phyloP scores from a whole-genome alignment of 2,888 invertebrate genomes.

The Eristalis pertinax region DNA sequence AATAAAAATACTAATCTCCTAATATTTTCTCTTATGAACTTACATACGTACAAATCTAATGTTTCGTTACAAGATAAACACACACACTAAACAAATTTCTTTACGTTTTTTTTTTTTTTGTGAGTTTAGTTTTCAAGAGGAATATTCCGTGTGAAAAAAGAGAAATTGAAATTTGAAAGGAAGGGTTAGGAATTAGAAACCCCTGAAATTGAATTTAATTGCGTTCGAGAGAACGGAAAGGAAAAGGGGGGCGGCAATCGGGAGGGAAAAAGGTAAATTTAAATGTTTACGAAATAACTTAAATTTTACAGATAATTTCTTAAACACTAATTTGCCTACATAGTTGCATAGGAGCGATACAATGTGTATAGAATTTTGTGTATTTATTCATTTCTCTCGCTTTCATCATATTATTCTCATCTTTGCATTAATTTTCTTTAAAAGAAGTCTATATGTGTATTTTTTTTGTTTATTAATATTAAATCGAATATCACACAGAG shows the following conservation, averaged over 20 bases:
- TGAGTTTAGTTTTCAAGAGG: background rate
- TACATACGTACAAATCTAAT: conserved; percentile 24
- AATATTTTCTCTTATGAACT: conserved; percentile 1
- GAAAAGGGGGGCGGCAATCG: background rate
- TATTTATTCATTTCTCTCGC: conserved; percentile 22
- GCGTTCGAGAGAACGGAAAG: background rate
- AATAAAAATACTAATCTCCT: conserved; percentile 37
- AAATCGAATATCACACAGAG: conserved; percentile 75
- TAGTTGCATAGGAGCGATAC: conserved; percentile 58
- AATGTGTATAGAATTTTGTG: conserved; percentile 22
- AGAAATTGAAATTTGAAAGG: background rate
- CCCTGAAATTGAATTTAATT: background rate
- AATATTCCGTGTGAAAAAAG: background rate
- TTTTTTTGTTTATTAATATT: conserved; percentile 56
- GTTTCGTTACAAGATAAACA: conserved; percentile 18
- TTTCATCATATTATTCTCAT: conserved; percentile 36
- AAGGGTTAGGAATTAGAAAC: background rate
- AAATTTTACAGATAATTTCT: conserved; percentile 16
- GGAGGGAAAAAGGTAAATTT: background rate
- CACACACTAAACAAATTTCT: background rate
- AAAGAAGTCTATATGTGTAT: conserved; percentile 60
- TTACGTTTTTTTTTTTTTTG: too few relatives aligned
- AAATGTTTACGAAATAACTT: conserved; percentile 23
- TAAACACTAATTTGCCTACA: conserved; percentile 35
- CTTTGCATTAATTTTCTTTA: conserved; percentile 44